A percentile compares a stretch with the other conserved stretches of the same genome.
phyloP scores from a whole-genome alignment of 2,888 invertebrate species.

The Acleris holmiana region DNA sequence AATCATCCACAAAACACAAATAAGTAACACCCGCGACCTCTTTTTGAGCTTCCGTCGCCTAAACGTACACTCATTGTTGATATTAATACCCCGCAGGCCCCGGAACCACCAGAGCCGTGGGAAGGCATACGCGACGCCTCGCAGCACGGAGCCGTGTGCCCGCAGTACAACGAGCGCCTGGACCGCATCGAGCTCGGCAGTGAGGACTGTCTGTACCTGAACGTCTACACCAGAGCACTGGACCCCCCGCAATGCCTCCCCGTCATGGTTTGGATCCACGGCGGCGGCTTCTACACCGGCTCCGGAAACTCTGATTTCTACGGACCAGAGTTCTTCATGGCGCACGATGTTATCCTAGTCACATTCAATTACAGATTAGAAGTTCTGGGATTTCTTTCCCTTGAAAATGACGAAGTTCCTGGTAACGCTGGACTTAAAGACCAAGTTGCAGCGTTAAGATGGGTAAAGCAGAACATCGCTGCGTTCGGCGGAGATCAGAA shows the following conservation, averaged over 20 bases:
- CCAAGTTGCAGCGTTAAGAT: conserved; percentile 76
- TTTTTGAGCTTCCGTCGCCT: too few relatives aligned
- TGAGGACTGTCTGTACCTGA: conserved; percentile 88
- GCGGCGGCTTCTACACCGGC: conserved; percentile 78
- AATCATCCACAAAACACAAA: too few relatives aligned
- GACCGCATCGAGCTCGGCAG: conserved; percentile 80
- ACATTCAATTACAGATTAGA: conserved; percentile 80
- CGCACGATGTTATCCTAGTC: conserved; percentile 69
- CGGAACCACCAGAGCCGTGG: conserved; percentile 71
- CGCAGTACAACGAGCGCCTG: conserved; percentile 75
- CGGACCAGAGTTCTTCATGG: conserved; percentile 78
- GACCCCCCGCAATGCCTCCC: conserved; percentile 53
- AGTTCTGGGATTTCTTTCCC: conserved; percentile 76
- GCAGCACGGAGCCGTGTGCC: conserved; percentile 72
- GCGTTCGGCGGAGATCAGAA: conserved; percentile 72
- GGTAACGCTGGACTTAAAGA: conserved; percentile 81
- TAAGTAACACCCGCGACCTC: too few relatives aligned
- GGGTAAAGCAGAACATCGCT: conserved; percentile 73
- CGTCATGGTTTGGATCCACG: conserved; percentile 81
- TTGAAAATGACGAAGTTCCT: conserved; percentile 74
- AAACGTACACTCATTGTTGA: too few relatives aligned
- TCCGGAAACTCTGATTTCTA: conserved; percentile 78
- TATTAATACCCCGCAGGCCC: conserved; percentile 57
- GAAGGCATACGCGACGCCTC: conserved; percentile 67
- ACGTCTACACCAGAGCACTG: conserved; percentile 83